Evolutionary conservation across 2,797 vertebrate genomes (phyloP).

Genomic region (Oreochromis mossambicus): DNA sequence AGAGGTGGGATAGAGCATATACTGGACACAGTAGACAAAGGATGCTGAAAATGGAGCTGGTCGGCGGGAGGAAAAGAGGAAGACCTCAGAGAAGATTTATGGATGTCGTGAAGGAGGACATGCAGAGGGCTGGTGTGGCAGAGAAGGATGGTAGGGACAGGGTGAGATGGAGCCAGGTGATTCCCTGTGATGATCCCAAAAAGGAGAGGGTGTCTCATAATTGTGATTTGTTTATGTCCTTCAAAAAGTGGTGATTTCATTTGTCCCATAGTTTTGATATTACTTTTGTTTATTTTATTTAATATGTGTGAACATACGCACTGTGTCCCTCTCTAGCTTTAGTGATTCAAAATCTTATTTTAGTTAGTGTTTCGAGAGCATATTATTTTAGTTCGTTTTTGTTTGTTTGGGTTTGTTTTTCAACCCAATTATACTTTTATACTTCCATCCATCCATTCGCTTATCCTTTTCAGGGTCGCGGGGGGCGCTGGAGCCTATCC

Average conservation of each 20-base stretch:
- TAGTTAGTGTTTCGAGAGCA: neutral
- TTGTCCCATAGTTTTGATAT: neutral
- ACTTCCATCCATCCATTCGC: too few species aligned
- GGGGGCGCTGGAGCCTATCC: too few species aligned
- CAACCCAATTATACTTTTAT: neutral
- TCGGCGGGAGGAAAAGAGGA: neutral
- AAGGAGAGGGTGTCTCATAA: neutral
- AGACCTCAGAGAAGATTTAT: neutral
- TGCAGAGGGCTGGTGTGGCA: neutral
- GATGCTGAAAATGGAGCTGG: neutral
- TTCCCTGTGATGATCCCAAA: neutral
- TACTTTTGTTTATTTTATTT: neutral
- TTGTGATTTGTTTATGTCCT: neutral
- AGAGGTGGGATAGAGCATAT: neutral
- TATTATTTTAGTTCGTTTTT: neutral
- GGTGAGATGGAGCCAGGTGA: neutral
- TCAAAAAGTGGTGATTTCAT: neutral
- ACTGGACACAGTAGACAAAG: neutral
- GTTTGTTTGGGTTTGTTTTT: neutral
- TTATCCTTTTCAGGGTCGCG: too few species aligned
- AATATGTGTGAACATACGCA: neutral
- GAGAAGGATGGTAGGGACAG: neutral
- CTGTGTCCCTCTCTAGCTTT: neutral
- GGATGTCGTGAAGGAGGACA: neutral
- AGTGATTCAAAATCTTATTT: neutral